Evolutionary conservation across 2,888 invertebrate genomes (phyloP).

Genomic region (Dryadula phaetusa): DNA sequence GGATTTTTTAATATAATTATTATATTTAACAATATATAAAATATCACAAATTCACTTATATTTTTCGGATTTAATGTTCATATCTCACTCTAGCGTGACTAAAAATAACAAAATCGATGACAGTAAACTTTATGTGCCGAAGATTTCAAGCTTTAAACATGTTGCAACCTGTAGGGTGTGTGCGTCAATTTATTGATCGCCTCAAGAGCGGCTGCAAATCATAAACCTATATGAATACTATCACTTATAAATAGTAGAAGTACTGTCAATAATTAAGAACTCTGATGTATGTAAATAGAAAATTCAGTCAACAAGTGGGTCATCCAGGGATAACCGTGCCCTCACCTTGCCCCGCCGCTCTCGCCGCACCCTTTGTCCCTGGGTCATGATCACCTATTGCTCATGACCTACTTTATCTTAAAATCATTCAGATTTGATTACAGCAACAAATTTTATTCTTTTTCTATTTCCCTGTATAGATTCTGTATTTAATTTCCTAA

Average conservation of each 20-base stretch:
- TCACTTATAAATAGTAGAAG: slow-evolving; percentile 26
- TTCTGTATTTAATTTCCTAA: background rate
- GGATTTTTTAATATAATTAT: too few species aligned
- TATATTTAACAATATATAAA: background rate
- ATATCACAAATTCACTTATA: background rate
- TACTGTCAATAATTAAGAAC: slow-evolving; percentile 45
- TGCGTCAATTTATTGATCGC: slow-evolving; percentile 48
- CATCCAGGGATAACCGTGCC: slow-evolving; percentile 59
- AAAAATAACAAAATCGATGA: slow-evolving; percentile 30
- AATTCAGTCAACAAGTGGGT: slow-evolving; percentile 81
- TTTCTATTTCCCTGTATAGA: too few species aligned
- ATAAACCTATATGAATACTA: slow-evolving; percentile 34
- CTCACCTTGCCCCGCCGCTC: slow-evolving; percentile 42
- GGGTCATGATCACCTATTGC: slow-evolving; percentile 77
- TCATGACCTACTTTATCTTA: slow-evolving; percentile 80
- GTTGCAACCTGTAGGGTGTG: slow-evolving; percentile 44
- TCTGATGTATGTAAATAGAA: slow-evolving; percentile 67
- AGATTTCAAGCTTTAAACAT: slow-evolving; percentile 25
- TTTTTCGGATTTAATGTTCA: background rate
- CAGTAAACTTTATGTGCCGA: slow-evolving; percentile 18
- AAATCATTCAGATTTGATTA: slow-evolving; percentile 51
- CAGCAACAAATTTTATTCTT: slow-evolving; percentile 11
- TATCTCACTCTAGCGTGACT: background rate
- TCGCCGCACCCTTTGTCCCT: slow-evolving; percentile 44
- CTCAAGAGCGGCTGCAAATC: slow-evolving; percentile 32